Evolutionary conservation across 37 sponge, comb jelly and placozoan species (phyloP).

Genomic region (Agelas oroides): DNA sequence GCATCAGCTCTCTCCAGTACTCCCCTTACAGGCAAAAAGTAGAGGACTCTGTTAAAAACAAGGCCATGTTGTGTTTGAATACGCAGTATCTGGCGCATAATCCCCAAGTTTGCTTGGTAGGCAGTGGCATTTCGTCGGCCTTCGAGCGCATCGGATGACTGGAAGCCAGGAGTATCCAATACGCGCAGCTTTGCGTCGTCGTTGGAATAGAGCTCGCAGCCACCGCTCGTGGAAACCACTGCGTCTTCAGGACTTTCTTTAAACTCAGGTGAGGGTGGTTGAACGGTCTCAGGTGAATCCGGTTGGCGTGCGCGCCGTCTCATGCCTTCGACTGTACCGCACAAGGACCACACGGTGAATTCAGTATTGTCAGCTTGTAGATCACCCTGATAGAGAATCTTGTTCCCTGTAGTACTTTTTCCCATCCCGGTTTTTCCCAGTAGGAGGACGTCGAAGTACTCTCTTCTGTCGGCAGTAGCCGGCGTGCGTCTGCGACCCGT

Average conservation of each 20-base stretch:
- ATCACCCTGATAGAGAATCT: background rate
- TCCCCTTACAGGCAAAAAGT: constrained; percentile 24
- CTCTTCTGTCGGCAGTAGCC: too few species aligned
- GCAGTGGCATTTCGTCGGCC: background rate
- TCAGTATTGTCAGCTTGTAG: too few species aligned
- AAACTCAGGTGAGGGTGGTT: background rate
- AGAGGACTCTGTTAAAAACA: constrained; percentile 2
- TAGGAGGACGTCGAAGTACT: constrained; percentile 25
- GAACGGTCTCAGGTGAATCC: too few species aligned
- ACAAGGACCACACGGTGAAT: too few species aligned
- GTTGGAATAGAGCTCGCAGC: constrained; percentile 9
- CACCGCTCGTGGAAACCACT: background rate
- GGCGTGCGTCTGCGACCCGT: too few species aligned
- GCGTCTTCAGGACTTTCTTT: background rate
- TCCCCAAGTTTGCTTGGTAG: background rate
- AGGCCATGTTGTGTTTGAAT: background rate
- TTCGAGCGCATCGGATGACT: background rate
- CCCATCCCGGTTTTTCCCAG: constrained; percentile 36
- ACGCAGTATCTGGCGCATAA: background rate
- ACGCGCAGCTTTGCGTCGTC: constrained; percentile 19
- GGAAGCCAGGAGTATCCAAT: constrained; percentile 35
- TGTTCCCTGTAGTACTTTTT: constrained; percentile 48
- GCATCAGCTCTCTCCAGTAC: background rate
- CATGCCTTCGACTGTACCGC: too few species aligned
- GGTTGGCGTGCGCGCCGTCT: too few species aligned